These are phyloP conservation scores for Calephelis virginiensis DNA, from an alignment of 1,140 invertebrate genomes.

Conservation along the genomic window DNA sequence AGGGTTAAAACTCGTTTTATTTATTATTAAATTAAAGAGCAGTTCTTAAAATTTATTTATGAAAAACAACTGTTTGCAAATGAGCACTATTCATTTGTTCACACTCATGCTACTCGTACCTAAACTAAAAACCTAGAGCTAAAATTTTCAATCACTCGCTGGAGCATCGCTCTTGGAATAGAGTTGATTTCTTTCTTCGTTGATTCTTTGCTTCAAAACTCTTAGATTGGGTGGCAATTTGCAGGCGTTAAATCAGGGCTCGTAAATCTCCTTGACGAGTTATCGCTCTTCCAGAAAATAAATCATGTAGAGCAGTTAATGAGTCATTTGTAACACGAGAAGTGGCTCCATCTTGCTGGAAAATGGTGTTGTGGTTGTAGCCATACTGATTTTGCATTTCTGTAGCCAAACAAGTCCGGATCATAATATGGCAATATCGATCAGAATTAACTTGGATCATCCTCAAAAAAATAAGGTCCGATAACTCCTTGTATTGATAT, in stretches of 20 bases:
- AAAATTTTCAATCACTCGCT: slow-evolving; percentile 1
- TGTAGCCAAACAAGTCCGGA: slow-evolving; percentile 24
- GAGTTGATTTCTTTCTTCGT: slow-evolving; percentile 9
- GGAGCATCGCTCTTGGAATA: background rate
- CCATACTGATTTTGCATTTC: slow-evolving; percentile 27
- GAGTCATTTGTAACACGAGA: slow-evolving; percentile 23
- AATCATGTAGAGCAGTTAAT: background rate
- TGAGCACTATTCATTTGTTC: slow-evolving; percentile 22
- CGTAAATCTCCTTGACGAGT: slow-evolving; percentile 22
- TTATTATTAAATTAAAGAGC: slow-evolving; percentile 22
- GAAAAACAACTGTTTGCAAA: slow-evolving; percentile 23
- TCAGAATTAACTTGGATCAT: slow-evolving; percentile 24
- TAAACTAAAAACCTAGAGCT: slow-evolving; percentile 17
- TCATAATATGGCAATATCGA: slow-evolving; percentile 24
- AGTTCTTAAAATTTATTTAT: slow-evolving; percentile 22
- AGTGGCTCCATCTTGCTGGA: slow-evolving; percentile 25
- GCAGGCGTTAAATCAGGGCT: slow-evolving; percentile 26
- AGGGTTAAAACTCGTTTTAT: slow-evolving; percentile 18
- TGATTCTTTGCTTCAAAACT: too few relatives aligned
- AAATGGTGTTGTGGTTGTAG: too few relatives aligned
- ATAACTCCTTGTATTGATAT: slow-evolving; percentile 28
- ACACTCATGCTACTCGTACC: too few relatives aligned
- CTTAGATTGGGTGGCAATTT: background rate
- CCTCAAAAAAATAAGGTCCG: slow-evolving; percentile 26
- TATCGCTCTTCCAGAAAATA: slow-evolving; percentile 19